Base-by-base conservation (phyloP, 2,888 invertebrate genomes). In the Metalampra italica region DNA sequence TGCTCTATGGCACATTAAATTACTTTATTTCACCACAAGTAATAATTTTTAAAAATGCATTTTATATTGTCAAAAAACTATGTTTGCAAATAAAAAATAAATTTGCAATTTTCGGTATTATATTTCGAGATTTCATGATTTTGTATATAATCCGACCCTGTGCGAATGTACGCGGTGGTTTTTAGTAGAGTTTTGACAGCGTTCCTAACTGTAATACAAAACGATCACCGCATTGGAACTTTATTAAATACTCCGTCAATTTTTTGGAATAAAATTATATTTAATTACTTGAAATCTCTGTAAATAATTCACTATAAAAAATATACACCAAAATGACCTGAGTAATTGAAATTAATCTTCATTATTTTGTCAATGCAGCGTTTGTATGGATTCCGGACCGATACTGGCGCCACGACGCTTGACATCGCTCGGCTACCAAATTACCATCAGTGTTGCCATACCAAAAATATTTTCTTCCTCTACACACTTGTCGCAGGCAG, bases 401-500 rank as follows among this genome's bases (percentile, higher is more conserved):
- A 50, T 34, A 15, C 38, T 30, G 47, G 51, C 52, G 52, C 55
- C 55, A 13, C 39, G 58, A 43, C 51, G 50, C 37, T n/a, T 49
- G 42, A 12, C 53, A 55, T 55, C 55, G 40, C 42, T 45, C 59
- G 56, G 56, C 60, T 50, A 67, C 55, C 50, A 57, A 51, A 14
- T 74, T 54, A 52, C 53, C 52, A 34, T 7, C 47, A 76, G 78
- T 87, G 86, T 86, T 86, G 82, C 85, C 68, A 80, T 54, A 60
- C 57, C 47, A 73, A 82, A 87, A 87, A 87, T 80, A 64, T 58
- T 68, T 68, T 77, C 75, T 66, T 79, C 80, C 78, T 79, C 82
- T 78, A 82, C 82, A 70, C 79, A 73, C 78, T 67, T 77, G 68
- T 74, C 71, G 68, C 68, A 75, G 83, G 82, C 87, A 89, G 89